A percentile compares a stretch with the other conserved stretches of the same genome.
These are phyloP conservation scores for Coendou prehensilis DNA, from an alignment of 2,797 vertebrate genomes.

Conservation along the genomic window DNA sequence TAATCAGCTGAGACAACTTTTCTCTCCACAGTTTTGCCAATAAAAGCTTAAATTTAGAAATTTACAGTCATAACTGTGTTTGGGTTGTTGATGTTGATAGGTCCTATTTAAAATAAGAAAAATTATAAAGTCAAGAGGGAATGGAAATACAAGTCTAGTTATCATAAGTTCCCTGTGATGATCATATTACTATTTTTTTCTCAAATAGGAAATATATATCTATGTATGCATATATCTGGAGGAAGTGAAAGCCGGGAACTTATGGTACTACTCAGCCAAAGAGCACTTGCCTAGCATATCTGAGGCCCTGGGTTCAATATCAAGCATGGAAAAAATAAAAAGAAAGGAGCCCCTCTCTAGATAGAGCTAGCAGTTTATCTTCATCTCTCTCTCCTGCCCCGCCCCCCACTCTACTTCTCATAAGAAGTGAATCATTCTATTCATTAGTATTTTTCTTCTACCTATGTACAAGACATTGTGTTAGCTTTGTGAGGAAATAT, in stretches of 20 bases:
- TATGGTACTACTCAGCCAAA: not conserved
- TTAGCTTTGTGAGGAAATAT: not conserved
- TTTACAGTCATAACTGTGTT: not conserved
- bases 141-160: not conserved
- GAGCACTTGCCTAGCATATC: not conserved
- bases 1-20: constrained; percentile 14
- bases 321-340: not conserved
- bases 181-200: not conserved
- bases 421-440: not conserved
- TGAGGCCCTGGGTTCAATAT: not conserved
- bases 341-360: not conserved
- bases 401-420: not conserved
- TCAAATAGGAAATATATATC: not conserved
- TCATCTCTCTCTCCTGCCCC: not conserved
- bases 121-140: not conserved
- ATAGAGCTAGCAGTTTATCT: not conserved
- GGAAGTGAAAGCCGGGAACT: not conserved
- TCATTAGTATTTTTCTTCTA: constrained; percentile 33
- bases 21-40: not conserved
- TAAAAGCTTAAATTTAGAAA: constrained; percentile 56
- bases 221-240: not conserved
- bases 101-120: constrained; percentile 62
- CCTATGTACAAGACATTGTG: not conserved
- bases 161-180: not conserved
- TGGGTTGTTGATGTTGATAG: constrained; percentile 26